Percentiles rank a stretch among this genome's conserved stretches.
phyloP scores from a whole-genome alignment of 2,888 invertebrate species.

The Nipponacmea schrenckii region DNA sequence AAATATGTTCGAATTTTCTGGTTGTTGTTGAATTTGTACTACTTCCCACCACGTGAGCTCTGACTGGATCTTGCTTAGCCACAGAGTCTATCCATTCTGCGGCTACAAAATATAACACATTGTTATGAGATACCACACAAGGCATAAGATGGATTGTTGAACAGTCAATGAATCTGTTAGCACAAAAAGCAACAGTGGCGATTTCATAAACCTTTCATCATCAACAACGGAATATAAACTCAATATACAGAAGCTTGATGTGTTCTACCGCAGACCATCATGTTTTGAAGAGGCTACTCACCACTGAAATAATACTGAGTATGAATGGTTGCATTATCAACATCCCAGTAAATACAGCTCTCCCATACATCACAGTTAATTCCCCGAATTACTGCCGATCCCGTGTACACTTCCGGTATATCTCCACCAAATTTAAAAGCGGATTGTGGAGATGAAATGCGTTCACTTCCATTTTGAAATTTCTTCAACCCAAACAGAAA shows the following conservation, averaged over 20 bases:
- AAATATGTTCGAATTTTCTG: not conserved
- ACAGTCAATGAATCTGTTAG: no score
- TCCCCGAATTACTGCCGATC: slow-evolving; percentile 32
- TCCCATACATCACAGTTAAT: slow-evolving; percentile 41
- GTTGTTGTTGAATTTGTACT: not conserved
- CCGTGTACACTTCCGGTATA: slow-evolving; percentile 36
- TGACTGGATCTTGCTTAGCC: not conserved
- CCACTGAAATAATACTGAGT: slow-evolving; percentile 46
- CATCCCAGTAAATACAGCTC: slow-evolving; percentile 45
- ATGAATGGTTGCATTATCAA: slow-evolving; percentile 39
- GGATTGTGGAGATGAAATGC: slow-evolving; percentile 36
- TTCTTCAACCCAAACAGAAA: slow-evolving; percentile 37
- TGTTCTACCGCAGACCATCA: no score
- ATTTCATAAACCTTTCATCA: no score
- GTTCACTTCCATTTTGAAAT: slow-evolving; percentile 18
- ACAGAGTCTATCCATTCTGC: not conserved
- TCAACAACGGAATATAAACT: no score
- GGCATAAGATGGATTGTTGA: no score
- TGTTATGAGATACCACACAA: no score
- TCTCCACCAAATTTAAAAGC: slow-evolving; percentile 35
- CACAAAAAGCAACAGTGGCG: no score
- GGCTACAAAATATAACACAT: not conserved
- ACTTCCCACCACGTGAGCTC: not conserved
- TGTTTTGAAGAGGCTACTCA: slow-evolving; percentile 16
- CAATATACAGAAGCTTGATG: no score